Base-by-base conservation (phyloP, 2,888 invertebrate genomes). In the Asteroscopus sphinx region DNA sequence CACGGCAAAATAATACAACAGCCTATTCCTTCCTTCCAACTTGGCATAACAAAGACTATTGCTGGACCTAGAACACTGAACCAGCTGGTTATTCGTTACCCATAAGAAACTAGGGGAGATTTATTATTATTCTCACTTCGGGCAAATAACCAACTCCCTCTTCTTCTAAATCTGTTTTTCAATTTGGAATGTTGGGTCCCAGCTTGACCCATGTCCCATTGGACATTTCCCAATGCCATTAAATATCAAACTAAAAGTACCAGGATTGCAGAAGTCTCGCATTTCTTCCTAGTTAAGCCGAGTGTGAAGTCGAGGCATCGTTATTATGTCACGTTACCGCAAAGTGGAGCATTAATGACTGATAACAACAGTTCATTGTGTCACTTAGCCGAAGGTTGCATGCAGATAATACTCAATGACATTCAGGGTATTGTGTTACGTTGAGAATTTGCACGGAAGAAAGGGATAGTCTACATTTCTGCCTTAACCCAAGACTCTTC, bases 331-430 rank as follows among this genome's bases (percentile, higher is more conserved):
- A 74, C 70, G 76, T 79, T 73, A 60, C 77, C 15, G 63, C 56
- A 51, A 76, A 79, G 73, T 79, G 76, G 72, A 64, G 41, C 61
- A 60, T 52, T 64, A 68, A 67, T 63, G 52, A 56, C 68, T 77
- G 86, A 84, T 86, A 84, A 80, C 75, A 68, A 67, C 63, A 76
- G 85, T 85, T 81, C 82, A 83, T 70, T 79, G 72, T 76, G 83
- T 81, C 81, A 80, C 60, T 51, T 61, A 58, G 37, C 45, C 35
- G 68, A 58, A 68, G 73, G 70, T 63, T 54, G 70, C 25, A 39
- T 48, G 15, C 49, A 55, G 67, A 63, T 59, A 58, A 57, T 5
- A 54, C 46, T 53, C 66, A 66, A 73, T 61, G 68, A 62, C 62
- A 69, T 57, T 55, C 60, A 65, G 73, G 57, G 37, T 65, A 54